A percentile compares a stretch with the other conserved stretches of the same genome.
These are phyloP conservation scores for Pungitius pungitius DNA, from an alignment of 2,113 vertebrate genomes.

Conservation along the genomic window DNA sequence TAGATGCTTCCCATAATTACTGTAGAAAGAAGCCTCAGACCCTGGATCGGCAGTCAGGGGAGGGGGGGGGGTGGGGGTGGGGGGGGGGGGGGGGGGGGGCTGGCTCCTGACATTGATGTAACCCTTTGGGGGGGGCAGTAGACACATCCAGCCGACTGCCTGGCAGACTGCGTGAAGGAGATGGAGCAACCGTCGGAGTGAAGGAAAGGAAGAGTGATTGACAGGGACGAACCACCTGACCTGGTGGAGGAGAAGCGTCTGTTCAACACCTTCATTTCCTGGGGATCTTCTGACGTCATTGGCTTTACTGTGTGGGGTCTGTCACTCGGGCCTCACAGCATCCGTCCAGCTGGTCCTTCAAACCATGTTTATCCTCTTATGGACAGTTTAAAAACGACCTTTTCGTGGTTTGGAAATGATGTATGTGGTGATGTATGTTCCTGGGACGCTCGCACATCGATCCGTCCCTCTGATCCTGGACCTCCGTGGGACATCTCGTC, in stretches of 20 bases:
- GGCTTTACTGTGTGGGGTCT: too few relatives aligned
- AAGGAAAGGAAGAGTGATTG: conserved; percentile 34
- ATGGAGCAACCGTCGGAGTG: conserved; percentile 46
- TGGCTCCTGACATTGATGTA: conserved; percentile 22
- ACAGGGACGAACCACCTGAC: conserved; percentile 31
- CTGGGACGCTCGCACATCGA: conserved; percentile 48
- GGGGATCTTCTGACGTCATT: too few relatives aligned
- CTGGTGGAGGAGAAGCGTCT: neutral
- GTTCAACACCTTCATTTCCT: neutral
- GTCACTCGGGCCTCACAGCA: neutral
- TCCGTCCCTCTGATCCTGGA: conserved; percentile 21
- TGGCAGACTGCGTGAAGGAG: conserved; percentile 47
- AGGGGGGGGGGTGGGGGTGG: conserved; percentile 4
- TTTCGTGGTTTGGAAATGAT: neutral
- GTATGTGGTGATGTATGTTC: conserved; percentile 48
- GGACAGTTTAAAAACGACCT: neutral
- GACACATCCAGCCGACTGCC: conserved; percentile 37
- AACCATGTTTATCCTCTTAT: neutral
- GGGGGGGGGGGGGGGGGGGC: conserved; percentile 3
- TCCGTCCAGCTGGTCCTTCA: neutral
- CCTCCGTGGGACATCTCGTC: conserved; percentile 12
- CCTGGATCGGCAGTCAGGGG: conserved; percentile 15
- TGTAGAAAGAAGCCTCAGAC: conserved; percentile 29
- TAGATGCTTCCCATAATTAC: conserved; percentile 33
- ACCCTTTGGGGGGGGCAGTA: conserved; percentile 29